These are phyloP conservation scores for Proteles cristata DNA, from an alignment of 2,113 vertebrate genomes.

Conservation along the genomic window DNA sequence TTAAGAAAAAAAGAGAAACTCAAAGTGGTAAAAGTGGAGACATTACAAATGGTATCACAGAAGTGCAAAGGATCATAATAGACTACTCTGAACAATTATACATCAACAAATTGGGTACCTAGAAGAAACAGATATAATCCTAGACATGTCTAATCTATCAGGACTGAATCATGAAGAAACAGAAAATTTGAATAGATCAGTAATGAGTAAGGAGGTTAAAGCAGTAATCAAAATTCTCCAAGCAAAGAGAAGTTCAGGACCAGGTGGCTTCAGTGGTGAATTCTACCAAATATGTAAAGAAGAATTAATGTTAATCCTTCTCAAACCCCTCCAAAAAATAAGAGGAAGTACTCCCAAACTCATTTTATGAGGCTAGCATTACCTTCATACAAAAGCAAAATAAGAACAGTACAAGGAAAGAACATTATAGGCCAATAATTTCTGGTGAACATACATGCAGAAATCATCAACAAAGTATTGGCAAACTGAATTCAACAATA, in stretches of 20 bases:
- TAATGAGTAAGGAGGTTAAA: background rate
- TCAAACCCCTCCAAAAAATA: background rate
- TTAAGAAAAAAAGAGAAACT: background rate
- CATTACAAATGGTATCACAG: background rate
- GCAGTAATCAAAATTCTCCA: background rate
- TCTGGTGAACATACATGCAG: background rate
- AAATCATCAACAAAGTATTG: background rate
- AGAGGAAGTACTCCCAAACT: background rate
- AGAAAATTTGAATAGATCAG: background rate
- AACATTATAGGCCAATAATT: background rate
- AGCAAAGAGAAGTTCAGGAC: background rate
- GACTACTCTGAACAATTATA: background rate
- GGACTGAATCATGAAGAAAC: background rate
- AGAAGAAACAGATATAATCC: background rate
- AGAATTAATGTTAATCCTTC: background rate
- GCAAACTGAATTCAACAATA: background rate
- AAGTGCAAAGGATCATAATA: background rate
- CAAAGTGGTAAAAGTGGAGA: background rate
- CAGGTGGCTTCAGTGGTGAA: background rate
- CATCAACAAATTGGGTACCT: background rate
- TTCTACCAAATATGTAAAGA: background rate
- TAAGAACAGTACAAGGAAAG: background rate
- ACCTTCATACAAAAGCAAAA: background rate
- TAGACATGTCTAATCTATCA: background rate
- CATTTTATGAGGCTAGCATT: background rate